Conservation (phyloP, 2,888 invertebrate species). For the Hecatera dysodea region DNA sequence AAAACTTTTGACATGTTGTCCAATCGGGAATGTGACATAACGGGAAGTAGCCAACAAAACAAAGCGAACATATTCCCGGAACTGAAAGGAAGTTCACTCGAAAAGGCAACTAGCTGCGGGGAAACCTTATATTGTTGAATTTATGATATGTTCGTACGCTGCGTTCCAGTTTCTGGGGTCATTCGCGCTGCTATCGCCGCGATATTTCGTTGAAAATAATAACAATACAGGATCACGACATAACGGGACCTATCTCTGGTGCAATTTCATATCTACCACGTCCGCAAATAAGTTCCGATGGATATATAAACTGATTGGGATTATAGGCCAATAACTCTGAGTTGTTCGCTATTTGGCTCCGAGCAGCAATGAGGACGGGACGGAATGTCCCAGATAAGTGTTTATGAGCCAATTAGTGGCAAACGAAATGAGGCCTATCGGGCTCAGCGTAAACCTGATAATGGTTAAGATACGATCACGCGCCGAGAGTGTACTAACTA, state of each 20-base stretch:
- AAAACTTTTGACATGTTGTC: too few species aligned
- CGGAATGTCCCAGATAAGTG: conserved; percentile 84
- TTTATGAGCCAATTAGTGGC: conserved; percentile 85
- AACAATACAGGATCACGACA: conserved; percentile 75
- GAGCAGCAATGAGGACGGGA: conserved; percentile 75
- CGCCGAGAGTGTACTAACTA: conserved; percentile 64
- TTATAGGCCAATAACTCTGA: conserved; percentile 75
- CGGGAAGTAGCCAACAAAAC: too few species aligned
- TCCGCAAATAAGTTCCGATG: conserved; percentile 68
- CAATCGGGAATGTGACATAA: too few species aligned
- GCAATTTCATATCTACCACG: conserved; percentile 69
- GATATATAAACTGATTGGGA: conserved; percentile 73
- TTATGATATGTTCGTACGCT: conserved; percentile 85
- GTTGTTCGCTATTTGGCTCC: conserved; percentile 79
- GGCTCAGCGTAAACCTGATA: conserved; percentile 79
- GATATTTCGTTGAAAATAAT: conserved; percentile 84
- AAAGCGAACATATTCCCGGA: conserved; percentile 87
- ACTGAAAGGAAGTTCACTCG: conserved; percentile 87
- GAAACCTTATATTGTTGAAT: conserved; percentile 88
- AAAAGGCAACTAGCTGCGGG: conserved; percentile 88
- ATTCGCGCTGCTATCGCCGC: conserved; percentile 80
- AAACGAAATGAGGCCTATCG: conserved; percentile 81
- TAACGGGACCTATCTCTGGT: conserved; percentile 72
- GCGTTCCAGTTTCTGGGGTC: conserved; percentile 83
- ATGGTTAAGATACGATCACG: conserved; percentile 76